phyloP scores from a whole-genome alignment of 1,140 invertebrate genomes.

The Zaprionus camerounensis region DNA sequence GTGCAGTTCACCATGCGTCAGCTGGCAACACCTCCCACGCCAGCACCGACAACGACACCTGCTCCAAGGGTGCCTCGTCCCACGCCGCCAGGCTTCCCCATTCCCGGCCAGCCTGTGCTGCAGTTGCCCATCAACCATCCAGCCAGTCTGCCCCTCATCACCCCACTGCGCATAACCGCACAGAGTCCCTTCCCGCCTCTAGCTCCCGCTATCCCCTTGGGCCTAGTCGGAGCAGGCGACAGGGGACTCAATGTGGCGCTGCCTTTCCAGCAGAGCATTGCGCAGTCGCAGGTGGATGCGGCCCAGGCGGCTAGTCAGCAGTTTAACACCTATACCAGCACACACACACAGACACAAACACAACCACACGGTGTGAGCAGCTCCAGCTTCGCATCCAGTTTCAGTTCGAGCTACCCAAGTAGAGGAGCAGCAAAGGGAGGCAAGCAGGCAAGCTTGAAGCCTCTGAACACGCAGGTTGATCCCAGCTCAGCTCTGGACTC shows the following conservation, averaged over 20 bases:
- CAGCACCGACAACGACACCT: neutral
- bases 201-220: neutral
- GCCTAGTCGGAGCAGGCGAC: neutral
- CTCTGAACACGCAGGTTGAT: neutral
- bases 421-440: neutral
- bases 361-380: conserved; percentile 32
- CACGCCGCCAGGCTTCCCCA: neutral
- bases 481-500: neutral
- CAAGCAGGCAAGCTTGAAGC: neutral
- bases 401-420: neutral
- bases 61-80: neutral
- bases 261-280: conserved; percentile 50
- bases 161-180: neutral
- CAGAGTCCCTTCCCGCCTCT: neutral
- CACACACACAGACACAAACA: conserved; percentile 27
- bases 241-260: conserved; percentile 49
- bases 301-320: conserved; percentile 37
- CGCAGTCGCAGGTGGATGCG: conserved; percentile 28
- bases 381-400: neutral
- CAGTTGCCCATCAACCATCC: neutral
- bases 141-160: neutral
- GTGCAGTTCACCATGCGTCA: conserved; percentile 14
- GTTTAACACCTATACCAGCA: conserved; percentile 35
- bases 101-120: conserved; percentile 2
- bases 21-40: neutral